These are phyloP conservation scores for Bagarius yarrelli DNA, from an alignment of 2,113 vertebrate species.

Conservation along the genomic window DNA sequence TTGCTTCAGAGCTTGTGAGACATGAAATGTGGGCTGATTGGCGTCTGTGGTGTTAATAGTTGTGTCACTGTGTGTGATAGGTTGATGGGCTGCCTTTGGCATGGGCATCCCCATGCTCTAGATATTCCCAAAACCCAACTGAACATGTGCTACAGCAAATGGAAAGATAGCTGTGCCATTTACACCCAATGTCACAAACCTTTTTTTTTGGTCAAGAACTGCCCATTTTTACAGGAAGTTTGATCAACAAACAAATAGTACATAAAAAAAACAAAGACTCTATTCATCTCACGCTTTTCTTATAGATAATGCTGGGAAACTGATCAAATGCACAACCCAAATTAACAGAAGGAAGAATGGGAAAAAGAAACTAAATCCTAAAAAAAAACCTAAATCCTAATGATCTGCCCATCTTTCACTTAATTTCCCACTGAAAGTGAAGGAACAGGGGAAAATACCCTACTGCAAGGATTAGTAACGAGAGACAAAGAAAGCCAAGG, in stretches of 20 bases:
- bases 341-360: constrained; percentile 37
- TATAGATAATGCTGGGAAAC: constrained; percentile 23
- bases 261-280: constrained; percentile 14
- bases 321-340: constrained; percentile 17
- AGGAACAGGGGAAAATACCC: constrained; percentile 43
- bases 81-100: too few species aligned
- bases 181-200: background rate
- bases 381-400: constrained; percentile 58
- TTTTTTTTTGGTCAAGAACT: background rate
- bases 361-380: constrained; percentile 56
- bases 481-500: constrained; percentile 64
- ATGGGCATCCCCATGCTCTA: too few species aligned
- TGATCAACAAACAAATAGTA: background rate
- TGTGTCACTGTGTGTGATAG: too few species aligned
- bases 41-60: too few species aligned
- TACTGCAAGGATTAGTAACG: constrained; percentile 35
- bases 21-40: too few species aligned
- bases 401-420: constrained; percentile 44
- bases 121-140: too few species aligned
- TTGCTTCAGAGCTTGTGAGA: too few species aligned
- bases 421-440: constrained; percentile 33
- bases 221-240: background rate
- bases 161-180: too few species aligned
- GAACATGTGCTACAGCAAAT: too few species aligned
- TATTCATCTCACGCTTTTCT: background rate